phyloP scores from a whole-genome alignment of 2,797 vertebrate species.

The Tauraco hartlaubi region DNA sequence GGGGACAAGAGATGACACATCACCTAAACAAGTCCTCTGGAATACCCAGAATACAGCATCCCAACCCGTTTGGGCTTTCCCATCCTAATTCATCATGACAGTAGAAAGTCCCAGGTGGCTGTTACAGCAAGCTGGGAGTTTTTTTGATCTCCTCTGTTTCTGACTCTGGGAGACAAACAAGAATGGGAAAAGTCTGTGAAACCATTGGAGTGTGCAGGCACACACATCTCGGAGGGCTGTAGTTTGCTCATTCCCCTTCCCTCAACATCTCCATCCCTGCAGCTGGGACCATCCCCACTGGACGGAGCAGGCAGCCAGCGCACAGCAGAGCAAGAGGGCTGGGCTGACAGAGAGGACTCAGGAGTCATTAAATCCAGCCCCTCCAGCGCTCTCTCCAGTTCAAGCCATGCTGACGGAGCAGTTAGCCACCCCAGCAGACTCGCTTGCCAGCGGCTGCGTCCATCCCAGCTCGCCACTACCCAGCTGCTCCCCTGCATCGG shows the following conservation, averaged over 20 bases:
- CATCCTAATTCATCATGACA: not conserved
- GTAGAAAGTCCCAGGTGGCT: not conserved
- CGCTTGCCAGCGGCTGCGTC: accelerated
- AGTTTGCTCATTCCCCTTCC: not conserved
- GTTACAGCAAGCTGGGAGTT: not conserved
- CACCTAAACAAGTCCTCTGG: not conserved
- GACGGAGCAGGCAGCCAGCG: not conserved
- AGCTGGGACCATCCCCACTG: accelerated
- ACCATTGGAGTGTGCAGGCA: accelerated
- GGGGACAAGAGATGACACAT: not conserved
- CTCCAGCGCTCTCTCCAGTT: not conserved
- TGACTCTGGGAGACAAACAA: not conserved
- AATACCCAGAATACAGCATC: not conserved
- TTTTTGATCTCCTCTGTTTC: not conserved
- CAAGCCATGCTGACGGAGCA: not conserved
- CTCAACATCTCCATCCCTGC: not conserved
- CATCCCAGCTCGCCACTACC: accelerated
- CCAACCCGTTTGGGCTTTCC: not conserved
- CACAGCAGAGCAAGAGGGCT: not conserved
- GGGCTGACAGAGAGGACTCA: not conserved
- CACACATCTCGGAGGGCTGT: not conserved
- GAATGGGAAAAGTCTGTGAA: not conserved
- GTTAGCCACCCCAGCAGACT: not conserved
- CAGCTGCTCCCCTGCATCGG: accelerated
- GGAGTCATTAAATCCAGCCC: not conserved